phyloP scores from a whole-genome alignment of 2,797 vertebrate genomes.

The Diplodus puntazzo region DNA sequence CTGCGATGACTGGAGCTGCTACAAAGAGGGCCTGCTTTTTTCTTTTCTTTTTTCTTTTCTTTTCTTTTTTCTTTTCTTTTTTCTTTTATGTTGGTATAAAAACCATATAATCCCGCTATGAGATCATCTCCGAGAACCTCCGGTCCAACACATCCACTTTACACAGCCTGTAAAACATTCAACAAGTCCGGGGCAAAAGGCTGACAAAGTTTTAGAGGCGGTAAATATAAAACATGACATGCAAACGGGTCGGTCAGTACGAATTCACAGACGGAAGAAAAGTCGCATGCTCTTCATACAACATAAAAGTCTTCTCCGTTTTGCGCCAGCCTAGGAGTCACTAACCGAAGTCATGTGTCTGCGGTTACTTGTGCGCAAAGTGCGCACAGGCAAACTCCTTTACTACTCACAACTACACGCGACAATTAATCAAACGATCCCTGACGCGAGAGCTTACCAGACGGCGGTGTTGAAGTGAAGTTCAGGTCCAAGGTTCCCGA shows the following conservation, averaged over 20 bases:
- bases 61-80: too few relatives aligned
- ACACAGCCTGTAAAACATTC: background rate
- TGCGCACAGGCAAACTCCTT: background rate
- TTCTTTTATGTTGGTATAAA: background rate
- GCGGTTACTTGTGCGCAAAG: background rate
- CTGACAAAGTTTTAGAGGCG: background rate
- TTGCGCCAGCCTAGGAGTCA: background rate
- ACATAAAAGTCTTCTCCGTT: background rate
- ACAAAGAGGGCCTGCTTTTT: background rate
- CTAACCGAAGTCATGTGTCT: background rate
- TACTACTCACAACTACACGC: background rate
- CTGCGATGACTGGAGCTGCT: background rate
- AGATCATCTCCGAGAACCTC: background rate
- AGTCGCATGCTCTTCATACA: background rate
- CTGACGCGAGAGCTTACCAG: constrained; percentile 38
- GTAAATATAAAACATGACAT: background rate
- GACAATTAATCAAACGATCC: background rate
- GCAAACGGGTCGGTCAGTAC: background rate
- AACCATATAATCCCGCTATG: background rate
- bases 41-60: too few relatives aligned
- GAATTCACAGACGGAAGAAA: background rate
- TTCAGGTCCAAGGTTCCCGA: background rate
- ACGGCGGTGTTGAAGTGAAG: background rate
- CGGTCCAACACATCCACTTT: background rate
- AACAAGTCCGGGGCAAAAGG: background rate